Evolutionary conservation across 2,888 invertebrate genomes (phyloP).

Genomic region (Apamea epomidion): DNA sequence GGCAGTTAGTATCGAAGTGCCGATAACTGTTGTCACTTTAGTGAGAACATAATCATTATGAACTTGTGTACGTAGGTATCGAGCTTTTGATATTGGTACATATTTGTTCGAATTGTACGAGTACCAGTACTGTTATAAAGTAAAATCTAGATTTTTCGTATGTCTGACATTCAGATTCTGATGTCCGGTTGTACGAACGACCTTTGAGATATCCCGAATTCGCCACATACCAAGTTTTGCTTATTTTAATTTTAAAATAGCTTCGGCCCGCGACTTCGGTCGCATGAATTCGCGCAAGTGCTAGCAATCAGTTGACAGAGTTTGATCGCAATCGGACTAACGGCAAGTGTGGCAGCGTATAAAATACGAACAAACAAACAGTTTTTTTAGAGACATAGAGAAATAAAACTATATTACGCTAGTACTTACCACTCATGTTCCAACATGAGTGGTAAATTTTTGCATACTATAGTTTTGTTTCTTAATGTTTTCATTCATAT

Average conservation of each 20-base stretch:
- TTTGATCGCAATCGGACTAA: not conserved
- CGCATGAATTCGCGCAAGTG: no score
- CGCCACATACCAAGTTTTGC: not conserved
- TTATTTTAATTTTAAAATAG: not conserved
- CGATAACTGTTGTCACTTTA: constrained; percentile 30
- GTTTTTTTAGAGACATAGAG: no score
- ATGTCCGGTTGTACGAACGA: not conserved
- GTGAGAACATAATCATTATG: constrained; percentile 17
- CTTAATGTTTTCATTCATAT: not conserved
- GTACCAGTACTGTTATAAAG: no score
- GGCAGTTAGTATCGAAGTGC: constrained; percentile 37
- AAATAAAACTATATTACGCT: no score
- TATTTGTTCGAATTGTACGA: not conserved
- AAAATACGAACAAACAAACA: no score
- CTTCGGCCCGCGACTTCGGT: no score
- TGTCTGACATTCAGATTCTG: constrained; percentile 15
- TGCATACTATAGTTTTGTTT: not conserved
- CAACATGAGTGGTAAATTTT: not conserved
- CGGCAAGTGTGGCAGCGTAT: not conserved
- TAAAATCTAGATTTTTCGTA: constrained; percentile 1
- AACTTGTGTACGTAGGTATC: not conserved
- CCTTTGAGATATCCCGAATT: constrained; percentile 13
- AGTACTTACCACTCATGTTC: no score
- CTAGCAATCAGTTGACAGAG: not conserved
- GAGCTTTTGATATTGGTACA: not conserved